These are phyloP conservation scores for Onthophagus sagittarius DNA, from an alignment of 2,888 invertebrate species.

Conservation along the genomic window DNA sequence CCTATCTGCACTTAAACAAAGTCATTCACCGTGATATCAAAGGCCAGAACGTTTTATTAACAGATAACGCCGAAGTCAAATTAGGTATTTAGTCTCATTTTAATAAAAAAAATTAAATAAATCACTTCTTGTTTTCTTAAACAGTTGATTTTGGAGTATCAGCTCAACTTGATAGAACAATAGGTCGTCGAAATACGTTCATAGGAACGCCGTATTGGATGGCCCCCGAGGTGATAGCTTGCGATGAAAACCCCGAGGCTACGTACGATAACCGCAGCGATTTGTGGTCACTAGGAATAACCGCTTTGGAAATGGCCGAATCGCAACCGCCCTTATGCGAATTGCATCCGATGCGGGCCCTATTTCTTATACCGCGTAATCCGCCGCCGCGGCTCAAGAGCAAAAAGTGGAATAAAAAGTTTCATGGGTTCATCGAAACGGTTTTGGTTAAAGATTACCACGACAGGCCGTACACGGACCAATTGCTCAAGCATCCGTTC, in stretches of 20 bases:
- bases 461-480: conserved; percentile 97
- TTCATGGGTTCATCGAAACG: conserved; percentile 96
- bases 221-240: conserved; percentile 99
- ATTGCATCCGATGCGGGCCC: conserved; percentile 98
- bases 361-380: conserved; percentile 97
- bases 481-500: conserved; percentile 94
- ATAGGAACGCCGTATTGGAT: conserved; percentile 99
- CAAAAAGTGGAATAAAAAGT: conserved; percentile 97
- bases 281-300: conserved; percentile 91
- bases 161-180: conserved; percentile 97
- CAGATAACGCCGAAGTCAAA: conserved; percentile 99
- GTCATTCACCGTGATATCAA: conserved; percentile 99
- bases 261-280: conserved; percentile 98
- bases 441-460: conserved; percentile 97
- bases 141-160: conserved; percentile 98
- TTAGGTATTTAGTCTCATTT: conserved; percentile 60
- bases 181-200: conserved; percentile 97
- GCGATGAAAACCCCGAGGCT: conserved; percentile 99
- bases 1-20: conserved; percentile 97
- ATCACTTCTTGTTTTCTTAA: conserved; percentile 29
- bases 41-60: conserved; percentile 97
- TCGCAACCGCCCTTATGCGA: conserved; percentile 98
- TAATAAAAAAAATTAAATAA: background rate
- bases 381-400: conserved; percentile 96
- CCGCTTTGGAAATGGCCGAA: conserved; percentile 99